Base-by-base conservation (phyloP, 37 sponge, comb jelly and placozoan species). In the Cliona cf. orientalis region DNA sequence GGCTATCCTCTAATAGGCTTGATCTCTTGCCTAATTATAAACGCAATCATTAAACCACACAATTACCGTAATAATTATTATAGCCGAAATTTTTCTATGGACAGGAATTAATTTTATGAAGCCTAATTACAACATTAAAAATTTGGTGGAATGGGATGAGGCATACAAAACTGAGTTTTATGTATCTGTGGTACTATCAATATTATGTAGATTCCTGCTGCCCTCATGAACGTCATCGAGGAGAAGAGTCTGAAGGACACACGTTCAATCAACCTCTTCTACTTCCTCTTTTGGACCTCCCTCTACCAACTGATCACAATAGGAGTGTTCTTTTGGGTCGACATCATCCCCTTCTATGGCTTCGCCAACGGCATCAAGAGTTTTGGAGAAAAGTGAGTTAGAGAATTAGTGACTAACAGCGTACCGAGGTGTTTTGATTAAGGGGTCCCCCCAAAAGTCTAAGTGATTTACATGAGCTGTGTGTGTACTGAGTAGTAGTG, bases 171-270 rank as follows among this genome's bases (percentile, higher is more conserved):
- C n/a, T n/a, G n/a, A n/a, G n/a, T n/a, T n/a, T n/a, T n/a, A n/a
- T n/a, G n/a, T n/a, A n/a, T n/a, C n/a, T n/a, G n/a, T n/a, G n/a
- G n/a, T n/a, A n/a, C n/a, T n/a, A n/a, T n/a, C n/a, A n/a, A n/a
- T n/a, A n/a, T n/a, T 67, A 17, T 46, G 5, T 42, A 90, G 91
- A 9, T 91, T 19, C 92, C 92, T 28, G 92, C 92, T 1, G 87
- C 92, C 21, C 9, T 91, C 0, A 91, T 91, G 92, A 91, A 91
- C 42, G 92, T 87, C 39, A 69, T 87, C 76, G 87, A 91, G 38
- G 92, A 91, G 58, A 77, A 70, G 66, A 78, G 88, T 75, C 74
- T 91, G 12, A 80, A 91, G 73, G 76, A 86, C 49, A 75, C 67
- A 14, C 40, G 86, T 2, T 79, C 76, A 33, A 81, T 91, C 28